These are phyloP conservation scores for Ecliptopera silaceata DNA, from an alignment of 2,888 invertebrate species.

Conservation along the genomic window DNA sequence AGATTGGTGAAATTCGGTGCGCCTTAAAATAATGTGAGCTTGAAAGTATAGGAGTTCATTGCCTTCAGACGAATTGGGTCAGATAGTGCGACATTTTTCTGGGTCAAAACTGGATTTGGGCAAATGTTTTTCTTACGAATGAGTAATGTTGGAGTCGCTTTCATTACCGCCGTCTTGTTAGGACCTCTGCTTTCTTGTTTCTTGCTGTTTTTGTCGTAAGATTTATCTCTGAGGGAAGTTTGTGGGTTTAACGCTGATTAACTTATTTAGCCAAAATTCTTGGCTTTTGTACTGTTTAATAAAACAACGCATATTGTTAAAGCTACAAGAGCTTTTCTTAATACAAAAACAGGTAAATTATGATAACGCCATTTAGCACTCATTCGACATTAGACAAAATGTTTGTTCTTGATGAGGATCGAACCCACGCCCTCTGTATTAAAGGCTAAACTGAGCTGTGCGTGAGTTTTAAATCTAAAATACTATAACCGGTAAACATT, in stretches of 20 bases:
- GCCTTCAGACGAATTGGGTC: conserved; percentile 67
- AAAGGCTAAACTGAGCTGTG: too few relatives aligned
- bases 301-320: neutral
- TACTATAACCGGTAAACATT: too few relatives aligned
- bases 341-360: too few relatives aligned
- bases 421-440: too few relatives aligned
- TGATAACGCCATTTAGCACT: too few relatives aligned
- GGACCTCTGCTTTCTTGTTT: conserved; percentile 17
- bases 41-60: conserved; percentile 61
- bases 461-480: too few relatives aligned
- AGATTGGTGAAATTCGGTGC: conserved; percentile 51
- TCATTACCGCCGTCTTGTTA: conserved; percentile 34
- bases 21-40: conserved; percentile 73
- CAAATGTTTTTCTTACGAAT: conserved; percentile 64
- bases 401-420: too few relatives aligned
- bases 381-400: too few relatives aligned
- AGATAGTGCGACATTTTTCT: conserved; percentile 69
- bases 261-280: conserved; percentile 9
- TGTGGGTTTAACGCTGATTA: conserved; percentile 21
- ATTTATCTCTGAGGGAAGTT: conserved; percentile 24
- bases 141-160: conserved; percentile 53
- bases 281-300: neutral
- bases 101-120: conserved; percentile 61
- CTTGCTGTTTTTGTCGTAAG: conserved; percentile 25
- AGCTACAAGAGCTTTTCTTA: too few relatives aligned